A percentile compares a stretch with the other conserved stretches of the same genome.
Evolutionary conservation across 2,888 invertebrate genomes (phyloP).

Genomic region (Pristionchus arcanus): DNA sequence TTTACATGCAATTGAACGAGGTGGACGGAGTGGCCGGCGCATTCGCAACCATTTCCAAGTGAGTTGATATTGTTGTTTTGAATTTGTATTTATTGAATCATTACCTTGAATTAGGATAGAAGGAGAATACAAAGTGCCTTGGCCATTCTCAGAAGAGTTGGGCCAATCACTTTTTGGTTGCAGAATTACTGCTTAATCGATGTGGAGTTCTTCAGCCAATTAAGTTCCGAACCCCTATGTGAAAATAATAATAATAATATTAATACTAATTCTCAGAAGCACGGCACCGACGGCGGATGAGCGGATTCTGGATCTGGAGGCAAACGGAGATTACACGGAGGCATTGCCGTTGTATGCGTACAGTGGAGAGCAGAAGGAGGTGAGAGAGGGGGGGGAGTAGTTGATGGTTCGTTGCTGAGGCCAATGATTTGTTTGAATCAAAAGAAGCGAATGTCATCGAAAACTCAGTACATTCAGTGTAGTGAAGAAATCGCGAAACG

Average conservation of each 20-base stretch:
- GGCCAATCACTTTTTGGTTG: neutral
- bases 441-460: neutral
- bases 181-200: neutral
- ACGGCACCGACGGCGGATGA: constrained; percentile 56
- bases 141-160: neutral
- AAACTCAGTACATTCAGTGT: too few species aligned
- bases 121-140: too few species aligned
- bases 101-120: too few species aligned
- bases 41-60: constrained; percentile 57
- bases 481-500: neutral
- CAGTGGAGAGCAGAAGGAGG: constrained; percentile 58
- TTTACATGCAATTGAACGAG: constrained; percentile 59
- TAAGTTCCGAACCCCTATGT: neutral
- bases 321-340: constrained; percentile 62
- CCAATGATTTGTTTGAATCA: neutral
- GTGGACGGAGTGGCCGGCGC: constrained; percentile 63
- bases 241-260: neutral
- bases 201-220: neutral
- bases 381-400: neutral
- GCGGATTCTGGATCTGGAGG: constrained; percentile 61
- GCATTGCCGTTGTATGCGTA: constrained; percentile 58
- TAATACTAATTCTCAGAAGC: constrained; percentile 9
- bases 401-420: neutral
- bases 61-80: neutral
- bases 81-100: neutral